phyloP scores from a whole-genome alignment of 2,113 vertebrate genomes.

The Corythaixoides concolor region DNA sequence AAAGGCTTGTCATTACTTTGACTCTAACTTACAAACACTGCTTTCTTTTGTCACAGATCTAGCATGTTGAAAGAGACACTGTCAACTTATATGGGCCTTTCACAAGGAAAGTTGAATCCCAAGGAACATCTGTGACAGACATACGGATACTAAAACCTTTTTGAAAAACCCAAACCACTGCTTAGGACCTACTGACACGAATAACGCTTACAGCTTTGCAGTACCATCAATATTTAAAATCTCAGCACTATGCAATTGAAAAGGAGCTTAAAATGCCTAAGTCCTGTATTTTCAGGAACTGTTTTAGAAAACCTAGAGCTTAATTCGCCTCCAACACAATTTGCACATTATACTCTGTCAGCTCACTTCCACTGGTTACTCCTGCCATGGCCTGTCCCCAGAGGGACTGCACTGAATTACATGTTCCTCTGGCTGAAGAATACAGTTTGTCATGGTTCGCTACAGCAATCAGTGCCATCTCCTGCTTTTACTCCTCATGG shows the following conservation, averaged over 20 bases:
- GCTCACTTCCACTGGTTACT: not conserved
- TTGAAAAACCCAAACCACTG: not conserved
- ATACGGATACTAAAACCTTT: not conserved
- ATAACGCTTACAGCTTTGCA: not conserved
- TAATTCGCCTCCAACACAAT: not conserved
- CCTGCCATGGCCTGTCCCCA: not conserved
- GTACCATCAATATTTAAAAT: not conserved
- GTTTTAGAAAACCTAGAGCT: not conserved
- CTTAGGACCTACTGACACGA: not conserved
- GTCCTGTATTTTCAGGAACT: not conserved
- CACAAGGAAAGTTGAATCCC: constrained; percentile 10
- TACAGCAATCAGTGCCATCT: not conserved
- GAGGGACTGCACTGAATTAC: not conserved
- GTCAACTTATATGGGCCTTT: not conserved
- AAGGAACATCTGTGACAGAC: not conserved
- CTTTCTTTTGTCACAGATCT: constrained; percentile 9
- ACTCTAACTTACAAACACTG: constrained; percentile 14
- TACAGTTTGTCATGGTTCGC: not conserved
- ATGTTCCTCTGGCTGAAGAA: not conserved
- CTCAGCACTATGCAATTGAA: not conserved
- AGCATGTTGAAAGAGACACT: constrained; percentile 1
- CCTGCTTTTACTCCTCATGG: not conserved
- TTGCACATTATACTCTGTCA: not conserved
- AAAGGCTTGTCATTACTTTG: constrained; percentile 24
- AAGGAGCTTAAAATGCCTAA: not conserved